Conservation (phyloP, 2,113 vertebrate species). For the Choloepus hoffmanni region DNA sequence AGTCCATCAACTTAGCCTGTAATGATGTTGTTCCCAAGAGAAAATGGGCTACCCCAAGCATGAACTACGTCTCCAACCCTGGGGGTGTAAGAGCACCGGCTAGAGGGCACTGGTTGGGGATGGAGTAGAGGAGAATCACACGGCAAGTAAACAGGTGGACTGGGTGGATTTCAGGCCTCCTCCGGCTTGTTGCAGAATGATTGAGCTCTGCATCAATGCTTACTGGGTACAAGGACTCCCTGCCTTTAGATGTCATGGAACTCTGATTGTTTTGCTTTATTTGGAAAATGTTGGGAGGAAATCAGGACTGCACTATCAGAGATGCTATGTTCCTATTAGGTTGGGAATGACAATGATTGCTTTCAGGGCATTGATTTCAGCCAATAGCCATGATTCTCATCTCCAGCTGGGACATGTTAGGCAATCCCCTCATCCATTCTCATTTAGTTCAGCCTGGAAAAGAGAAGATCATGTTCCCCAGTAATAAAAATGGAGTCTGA, state of each 20-base stretch:
- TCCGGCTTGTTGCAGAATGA: neutral
- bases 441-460: conserved; percentile 38
- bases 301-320: neutral
- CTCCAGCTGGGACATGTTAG: conserved; percentile 54
- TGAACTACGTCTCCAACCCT: neutral
- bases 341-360: neutral
- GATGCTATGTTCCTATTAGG: neutral
- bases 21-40: neutral
- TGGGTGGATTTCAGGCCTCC: neutral
- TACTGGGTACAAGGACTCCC: neutral
- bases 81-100: neutral
- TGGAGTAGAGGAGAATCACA: neutral
- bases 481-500: neutral
- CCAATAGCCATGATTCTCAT: neutral
- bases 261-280: conserved; percentile 22
- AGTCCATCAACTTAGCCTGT: neutral
- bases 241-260: conserved; percentile 4
- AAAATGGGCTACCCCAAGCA: neutral
- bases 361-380: neutral
- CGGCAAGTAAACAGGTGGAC: neutral
- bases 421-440: conserved; percentile 7
- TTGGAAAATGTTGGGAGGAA: neutral
- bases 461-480: conserved; percentile 54
- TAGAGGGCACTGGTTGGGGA: neutral
- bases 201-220: neutral